Conservation (phyloP, 2,113 vertebrate species). For the Mustela lutreola region DNA sequence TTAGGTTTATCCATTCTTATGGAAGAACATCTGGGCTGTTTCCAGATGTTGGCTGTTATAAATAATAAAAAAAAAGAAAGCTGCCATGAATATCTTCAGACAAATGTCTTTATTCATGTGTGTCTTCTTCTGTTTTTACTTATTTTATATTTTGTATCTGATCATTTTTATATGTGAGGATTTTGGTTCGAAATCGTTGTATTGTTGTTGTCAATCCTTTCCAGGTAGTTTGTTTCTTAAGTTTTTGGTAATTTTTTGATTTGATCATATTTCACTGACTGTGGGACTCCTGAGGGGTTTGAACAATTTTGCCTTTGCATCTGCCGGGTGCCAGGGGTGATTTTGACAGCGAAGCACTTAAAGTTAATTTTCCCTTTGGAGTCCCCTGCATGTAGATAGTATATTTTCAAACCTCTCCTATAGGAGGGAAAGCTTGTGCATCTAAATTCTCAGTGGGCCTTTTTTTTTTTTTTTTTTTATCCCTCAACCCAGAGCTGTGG, state of each 20-base stretch:
- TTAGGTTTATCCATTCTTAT: not conserved
- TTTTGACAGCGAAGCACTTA: conserved; percentile 34
- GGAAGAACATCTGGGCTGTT: not conserved
- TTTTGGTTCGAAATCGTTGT: not conserved
- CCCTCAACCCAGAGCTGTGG: not conserved
- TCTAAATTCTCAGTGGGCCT: not conserved
- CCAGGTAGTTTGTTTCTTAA: conserved; percentile 14
- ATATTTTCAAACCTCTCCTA: conserved; percentile 2
- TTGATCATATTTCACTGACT: conserved; percentile 46
- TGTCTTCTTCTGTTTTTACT: not conserved
- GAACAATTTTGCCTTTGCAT: not conserved
- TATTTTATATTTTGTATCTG: not conserved
- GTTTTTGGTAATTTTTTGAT: conserved; percentile 3
- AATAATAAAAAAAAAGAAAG: not conserved
- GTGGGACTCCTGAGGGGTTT: not conserved
- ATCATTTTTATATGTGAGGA: not conserved
- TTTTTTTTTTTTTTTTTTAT: not conserved
- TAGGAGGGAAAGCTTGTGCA: not conserved
- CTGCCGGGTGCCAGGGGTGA: not conserved
- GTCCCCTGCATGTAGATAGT: not conserved
- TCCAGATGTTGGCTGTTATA: not conserved
- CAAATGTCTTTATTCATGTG: not conserved
- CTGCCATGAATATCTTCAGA: not conserved
- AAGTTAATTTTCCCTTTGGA: conserved; percentile 48
- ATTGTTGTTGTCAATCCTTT: not conserved